These are phyloP conservation scores for Ciconia maguari DNA, from an alignment of 2,113 vertebrate species.

Conservation along the genomic window DNA sequence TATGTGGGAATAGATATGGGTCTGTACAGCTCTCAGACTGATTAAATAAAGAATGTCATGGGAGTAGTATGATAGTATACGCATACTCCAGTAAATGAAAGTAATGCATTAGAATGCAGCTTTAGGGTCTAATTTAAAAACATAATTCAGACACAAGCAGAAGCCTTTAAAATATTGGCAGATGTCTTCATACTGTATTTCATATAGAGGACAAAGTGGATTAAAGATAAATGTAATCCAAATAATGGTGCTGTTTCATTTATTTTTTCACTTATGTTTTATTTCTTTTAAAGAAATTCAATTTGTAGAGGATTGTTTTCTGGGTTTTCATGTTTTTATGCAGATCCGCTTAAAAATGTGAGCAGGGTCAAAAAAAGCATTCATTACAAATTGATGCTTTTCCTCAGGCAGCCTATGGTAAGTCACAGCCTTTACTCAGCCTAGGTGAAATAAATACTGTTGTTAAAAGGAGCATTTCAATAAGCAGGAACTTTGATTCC, in stretches of 20 bases:
- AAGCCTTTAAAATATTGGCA: constrained; percentile 74
- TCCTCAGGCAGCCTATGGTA: background rate
- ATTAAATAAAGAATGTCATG: constrained; percentile 66
- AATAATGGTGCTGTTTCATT: constrained; percentile 42
- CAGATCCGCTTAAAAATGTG: constrained; percentile 21
- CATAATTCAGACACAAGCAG: constrained; percentile 63
- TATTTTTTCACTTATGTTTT: constrained; percentile 29
- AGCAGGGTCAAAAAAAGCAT: background rate
- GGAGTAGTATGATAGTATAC: constrained; percentile 47
- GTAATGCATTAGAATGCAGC: constrained; percentile 68
- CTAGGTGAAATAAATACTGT: constrained; percentile 8
- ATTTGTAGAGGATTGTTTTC: constrained; percentile 48
- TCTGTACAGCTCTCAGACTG: constrained; percentile 61
- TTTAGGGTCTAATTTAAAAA: constrained; percentile 75
- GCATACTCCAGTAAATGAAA: constrained; percentile 66
- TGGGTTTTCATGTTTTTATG: constrained; percentile 16
- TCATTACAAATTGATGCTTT: constrained; percentile 20
- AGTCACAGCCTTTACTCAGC: background rate
- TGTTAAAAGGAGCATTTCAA: background rate
- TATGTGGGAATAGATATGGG: constrained; percentile 49
- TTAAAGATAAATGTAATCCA: constrained; percentile 65
- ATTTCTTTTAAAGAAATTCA: constrained; percentile 56
- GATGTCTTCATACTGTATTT: constrained; percentile 68
- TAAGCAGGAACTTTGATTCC: constrained; percentile 20
- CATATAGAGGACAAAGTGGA: constrained; percentile 68